Percentiles rank a stretch among this genome's conserved stretches.
phyloP scores from a whole-genome alignment of 2,113 vertebrate genomes.

The Rhombomys opimus region DNA sequence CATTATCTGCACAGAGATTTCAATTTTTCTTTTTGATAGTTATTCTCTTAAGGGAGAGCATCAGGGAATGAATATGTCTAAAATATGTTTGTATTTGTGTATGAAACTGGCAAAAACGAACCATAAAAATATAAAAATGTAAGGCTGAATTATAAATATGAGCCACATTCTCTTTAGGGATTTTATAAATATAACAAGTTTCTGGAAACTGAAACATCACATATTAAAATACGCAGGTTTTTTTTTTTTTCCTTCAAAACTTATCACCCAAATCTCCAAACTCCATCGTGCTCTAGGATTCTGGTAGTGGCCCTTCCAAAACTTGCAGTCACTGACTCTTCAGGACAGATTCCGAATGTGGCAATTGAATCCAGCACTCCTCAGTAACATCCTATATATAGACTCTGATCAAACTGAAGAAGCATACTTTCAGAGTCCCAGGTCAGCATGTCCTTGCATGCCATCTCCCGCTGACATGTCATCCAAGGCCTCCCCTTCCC shows the following conservation, averaged over 20 bases:
- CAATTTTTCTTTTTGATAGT: conserved; percentile 1
- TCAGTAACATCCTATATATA: conserved; percentile 66
- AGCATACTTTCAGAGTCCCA: not conserved
- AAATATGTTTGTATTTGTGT: not conserved
- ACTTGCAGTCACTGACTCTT: conserved; percentile 25
- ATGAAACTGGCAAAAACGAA: not conserved
- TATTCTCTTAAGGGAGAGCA: not conserved
- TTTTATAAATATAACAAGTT: not conserved
- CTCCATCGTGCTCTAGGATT: not conserved
- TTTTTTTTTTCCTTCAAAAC: not conserved
- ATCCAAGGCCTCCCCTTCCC: not conserved
- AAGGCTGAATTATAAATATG: not conserved
- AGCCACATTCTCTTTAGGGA: not conserved
- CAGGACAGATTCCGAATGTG: conserved; percentile 32
- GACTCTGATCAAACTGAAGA: conserved; percentile 53
- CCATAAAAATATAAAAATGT: not conserved
- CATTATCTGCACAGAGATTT: not conserved
- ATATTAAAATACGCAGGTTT: not conserved
- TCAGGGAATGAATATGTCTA: not conserved
- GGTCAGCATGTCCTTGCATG: conserved; percentile 38
- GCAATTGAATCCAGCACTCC: not conserved
- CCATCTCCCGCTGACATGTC: not conserved
- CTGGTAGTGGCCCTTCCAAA: not conserved
- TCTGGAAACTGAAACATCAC: conserved; percentile 32
- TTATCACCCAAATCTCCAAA: not conserved